Base-by-base conservation (phyloP, 2,797 vertebrate species). In the Parotocinclus haroldoi region DNA sequence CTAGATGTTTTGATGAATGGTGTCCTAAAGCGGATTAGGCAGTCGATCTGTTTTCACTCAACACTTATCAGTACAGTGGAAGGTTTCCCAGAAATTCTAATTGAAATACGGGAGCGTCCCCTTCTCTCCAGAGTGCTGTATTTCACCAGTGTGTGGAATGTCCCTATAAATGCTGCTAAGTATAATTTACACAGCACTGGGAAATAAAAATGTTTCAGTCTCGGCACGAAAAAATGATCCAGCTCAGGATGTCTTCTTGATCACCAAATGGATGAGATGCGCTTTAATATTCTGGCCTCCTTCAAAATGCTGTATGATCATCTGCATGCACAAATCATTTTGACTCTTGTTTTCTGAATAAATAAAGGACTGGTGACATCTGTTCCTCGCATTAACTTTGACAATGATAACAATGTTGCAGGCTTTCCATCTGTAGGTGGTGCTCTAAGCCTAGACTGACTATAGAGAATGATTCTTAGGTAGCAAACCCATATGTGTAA, bases 371-470 rank as follows among this genome's bases (percentile, higher is more conserved):
- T 58, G 61, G 48, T 46, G 55, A 54, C 49, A 48, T 16, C 54
- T 38, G 55, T 38, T 46, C 8, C 16, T 53, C 10, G 36, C 5
- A 16, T 63, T 13, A 42, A 18, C 46, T 51, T 50, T 54, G 52
- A 9, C n/a, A n/a, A n/a, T n/a, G n/a, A n/a, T n/a, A 44, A 10
- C 5, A n/a, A 39, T 38, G 39, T 75, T 40, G 37, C 13, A 7
- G 7, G 0, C 36, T 69, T 63, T 38, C 10, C 19, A 44, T 78
- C 90, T 81, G 80, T 81, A 90, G 90, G 88, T 85, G 88, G 88
- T 10, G 87, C 55, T 77, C 66, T 70, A 82, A 78, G 82, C 84
- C 84, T 72, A 71, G 50, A 37, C 68, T 10, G 17, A 11, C 17
- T 14, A 7, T 7, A 19, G 27, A 27, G 27, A 27, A 27, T 5